Evolutionary conservation across 2,113 vertebrate genomes (phyloP), one percentile per base, ranked within the genome.

Genomic region (Pipa parva): DNA sequence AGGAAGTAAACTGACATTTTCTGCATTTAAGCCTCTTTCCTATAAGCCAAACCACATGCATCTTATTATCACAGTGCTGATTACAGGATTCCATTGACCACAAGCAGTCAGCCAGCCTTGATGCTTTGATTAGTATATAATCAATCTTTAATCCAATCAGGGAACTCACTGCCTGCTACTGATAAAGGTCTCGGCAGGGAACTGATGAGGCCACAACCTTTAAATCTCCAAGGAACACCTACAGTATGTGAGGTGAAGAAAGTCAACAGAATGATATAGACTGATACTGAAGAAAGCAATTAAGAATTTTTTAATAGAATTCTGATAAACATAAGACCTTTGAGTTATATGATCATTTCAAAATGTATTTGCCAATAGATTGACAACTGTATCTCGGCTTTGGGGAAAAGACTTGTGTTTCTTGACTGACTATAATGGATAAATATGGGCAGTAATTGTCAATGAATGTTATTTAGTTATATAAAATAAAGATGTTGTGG

Each of bases 81-180:
- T 92, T 91, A 89, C 85, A 79, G 84, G 86, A 83, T 87, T 78
- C 80, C 80, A 85, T 84, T 90, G 88, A 89, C 87, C 84, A 75
- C 82, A 83, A 85, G 82, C 74, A 80, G 80, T 77, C 75, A 76
- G 78, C 81, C 80, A 76, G 85, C 83, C 82, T 85, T 75, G 73
- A 73, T 78, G 56, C 59, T 76, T 63, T 87, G 85, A 90, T 90
- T 88, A 76, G 80, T 73, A 78, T 76, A 79, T 82, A 88, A 90
- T 90, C 88, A 90, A 83, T 89, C 84, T 87, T 72, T 88, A 85
- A 90, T 88, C 91, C 89, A 89, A 90, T 91, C 90, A 88, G 83
- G 84, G 85, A 77, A 72, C 76, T 76, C 76, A 55, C 83, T 86
- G 84, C 48, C 75, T 83, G 77, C 77, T 79, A 88, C 75, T 83